A percentile compares a stretch with the other conserved stretches of the same genome.
Conservation (phyloP, 2,113 vertebrate species). For the Balaeniceps rex region DNA sequence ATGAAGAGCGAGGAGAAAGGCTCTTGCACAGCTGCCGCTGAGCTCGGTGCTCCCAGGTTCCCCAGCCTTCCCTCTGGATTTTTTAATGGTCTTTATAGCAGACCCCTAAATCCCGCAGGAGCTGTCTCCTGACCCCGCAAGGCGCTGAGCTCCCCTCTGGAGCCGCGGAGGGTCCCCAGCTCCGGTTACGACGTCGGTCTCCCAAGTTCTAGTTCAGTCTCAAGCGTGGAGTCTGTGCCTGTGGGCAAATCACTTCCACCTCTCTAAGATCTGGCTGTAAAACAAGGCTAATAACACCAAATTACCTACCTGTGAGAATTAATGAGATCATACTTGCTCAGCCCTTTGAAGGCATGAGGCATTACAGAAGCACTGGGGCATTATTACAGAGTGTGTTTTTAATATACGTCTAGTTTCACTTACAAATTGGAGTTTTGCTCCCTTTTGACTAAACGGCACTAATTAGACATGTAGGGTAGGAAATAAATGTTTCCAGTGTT, state of each 20-base stretch:
- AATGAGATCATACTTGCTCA: conserved; percentile 39
- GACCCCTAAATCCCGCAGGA: not conserved
- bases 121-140: not conserved
- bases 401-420: conserved; percentile 49
- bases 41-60: not conserved
- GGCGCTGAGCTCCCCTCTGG: not conserved
- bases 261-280: conserved; percentile 44
- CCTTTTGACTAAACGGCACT: conserved; percentile 31
- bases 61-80: not conserved
- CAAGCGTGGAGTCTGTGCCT: not conserved
- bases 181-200: not conserved
- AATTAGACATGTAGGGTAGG: conserved; percentile 56
- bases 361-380: conserved; percentile 43
- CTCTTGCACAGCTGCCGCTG: not conserved
- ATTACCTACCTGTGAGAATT: conserved; percentile 57
- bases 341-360: conserved; percentile 59
- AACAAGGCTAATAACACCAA: conserved; percentile 59
- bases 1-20: not conserved
- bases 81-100: not conserved
- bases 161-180: not conserved
- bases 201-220: not conserved
- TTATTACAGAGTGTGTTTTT: conserved; percentile 53
- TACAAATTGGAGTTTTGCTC: conserved; percentile 64
- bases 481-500: conserved; percentile 64
- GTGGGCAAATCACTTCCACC: conserved; percentile 63